A percentile compares a stretch with the other conserved stretches of the same genome.
Conservation (phyloP, 2,888 invertebrate genomes). For the Coleophora flavipennella region DNA sequence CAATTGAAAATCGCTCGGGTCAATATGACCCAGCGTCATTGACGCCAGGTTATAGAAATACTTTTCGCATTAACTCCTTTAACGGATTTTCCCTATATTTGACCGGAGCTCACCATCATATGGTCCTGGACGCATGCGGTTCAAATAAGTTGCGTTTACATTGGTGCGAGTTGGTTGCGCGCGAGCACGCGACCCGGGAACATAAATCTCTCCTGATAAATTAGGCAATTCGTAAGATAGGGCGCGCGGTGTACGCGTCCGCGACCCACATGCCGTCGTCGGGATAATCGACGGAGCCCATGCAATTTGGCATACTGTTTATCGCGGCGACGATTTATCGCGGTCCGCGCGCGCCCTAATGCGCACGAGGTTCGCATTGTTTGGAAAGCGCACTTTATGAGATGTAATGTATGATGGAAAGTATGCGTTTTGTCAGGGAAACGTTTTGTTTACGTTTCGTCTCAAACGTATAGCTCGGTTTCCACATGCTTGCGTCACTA, state of each 20-base stretch:
- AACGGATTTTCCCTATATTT: no score
- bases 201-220: constrained; percentile 55
- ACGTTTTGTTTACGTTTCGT: constrained; percentile 7
- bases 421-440: not conserved
- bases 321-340: constrained; percentile 18
- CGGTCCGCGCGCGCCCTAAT: constrained; percentile 19
- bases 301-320: constrained; percentile 36
- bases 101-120: no score
- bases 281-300: constrained; percentile 36
- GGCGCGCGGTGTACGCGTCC: constrained; percentile 35
- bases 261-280: constrained; percentile 30
- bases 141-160: constrained; percentile 21
- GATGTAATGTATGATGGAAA: constrained; percentile 19
- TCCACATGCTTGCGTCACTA: constrained; percentile 16
- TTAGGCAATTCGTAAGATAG: constrained; percentile 55
- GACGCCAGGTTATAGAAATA: no score
- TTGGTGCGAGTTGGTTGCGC: constrained; percentile 48
- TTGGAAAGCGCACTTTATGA: constrained; percentile 23
- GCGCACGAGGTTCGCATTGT: constrained; percentile 24
- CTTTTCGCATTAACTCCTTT: no score
- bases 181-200: constrained; percentile 32
- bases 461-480: constrained; percentile 7
- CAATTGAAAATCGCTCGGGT: no score
- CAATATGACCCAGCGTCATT: no score
- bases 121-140: constrained; percentile 2